Evolutionary conservation across 2,888 invertebrate species (phyloP).

Genomic region (Nomada hirtipes): DNA sequence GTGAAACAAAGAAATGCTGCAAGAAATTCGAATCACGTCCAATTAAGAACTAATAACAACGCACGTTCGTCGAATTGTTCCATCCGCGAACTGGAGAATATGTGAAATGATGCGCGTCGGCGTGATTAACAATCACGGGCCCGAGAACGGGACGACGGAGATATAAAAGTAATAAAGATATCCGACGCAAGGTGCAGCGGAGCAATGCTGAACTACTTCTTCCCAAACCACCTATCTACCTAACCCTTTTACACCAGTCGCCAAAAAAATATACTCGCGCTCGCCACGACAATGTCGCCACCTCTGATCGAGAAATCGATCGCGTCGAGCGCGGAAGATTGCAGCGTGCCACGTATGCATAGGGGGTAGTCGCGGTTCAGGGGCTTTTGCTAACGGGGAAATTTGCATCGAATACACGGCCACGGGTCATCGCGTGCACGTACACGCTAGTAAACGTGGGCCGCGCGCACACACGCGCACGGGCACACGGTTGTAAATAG

Average conservation of each 20-base stretch:
- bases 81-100: fast-evolving
- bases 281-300: background rate
- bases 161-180: too few species aligned
- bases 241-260: background rate
- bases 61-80: too few species aligned
- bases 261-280: background rate
- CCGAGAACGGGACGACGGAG: too few species aligned
- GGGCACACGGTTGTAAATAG: conserved; percentile 19
- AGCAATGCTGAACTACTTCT: too few species aligned
- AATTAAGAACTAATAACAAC: too few species aligned
- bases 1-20: too few species aligned
- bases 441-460: too few species aligned
- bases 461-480: background rate
- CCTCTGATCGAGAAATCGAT: conserved; percentile 48
- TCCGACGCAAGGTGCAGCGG: too few species aligned
- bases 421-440: conserved; percentile 65
- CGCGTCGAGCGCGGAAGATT: conserved; percentile 31
- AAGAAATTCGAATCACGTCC: too few species aligned
- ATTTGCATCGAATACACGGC: conserved; percentile 77
- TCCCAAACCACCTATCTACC: too few species aligned
- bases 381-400: conserved; percentile 71
- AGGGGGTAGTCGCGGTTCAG: conserved; percentile 70
- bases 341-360: conserved; percentile 41
- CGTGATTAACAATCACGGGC: too few species aligned
- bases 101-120: too few species aligned